Evolutionary conservation across 2,113 vertebrate species (phyloP), one percentile per base, ranked within the genome.

Genomic region (Haemorhous mexicanus): DNA sequence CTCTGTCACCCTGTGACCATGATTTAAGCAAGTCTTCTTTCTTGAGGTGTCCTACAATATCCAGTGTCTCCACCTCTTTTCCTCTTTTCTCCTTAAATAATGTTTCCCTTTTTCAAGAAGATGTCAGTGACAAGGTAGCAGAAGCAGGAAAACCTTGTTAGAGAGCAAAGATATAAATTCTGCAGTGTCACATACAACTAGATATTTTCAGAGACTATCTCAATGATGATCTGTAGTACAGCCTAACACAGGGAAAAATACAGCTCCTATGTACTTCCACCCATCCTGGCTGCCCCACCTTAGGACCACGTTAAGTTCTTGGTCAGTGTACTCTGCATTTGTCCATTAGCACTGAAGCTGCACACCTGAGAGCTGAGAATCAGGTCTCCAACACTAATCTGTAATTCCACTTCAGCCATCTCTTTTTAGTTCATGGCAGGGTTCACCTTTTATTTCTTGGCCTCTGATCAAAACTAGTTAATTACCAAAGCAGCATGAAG

Each of bases 201-300:
- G 7, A 68, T 41, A 13, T 68, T 44, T 72, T 53, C 43, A 72
- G 55, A 58, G 24, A 58, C 9, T 22, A 3, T 39, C 30, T 69
- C 24, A 84, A 7, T 44, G 23, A 61, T 27, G 26, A 13, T 49
- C 16, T 49, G 7, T 10, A 58, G 26, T 11, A 16, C 27, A 55
- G 33, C 17, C 82, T 52, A 75, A 63, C 3, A 6, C 13, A 41
- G 55, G 11, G 11, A 2, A 74, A 89, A 72, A 44, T 13, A 37
- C 7, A 64, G 3, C 7, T 78, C 19, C 58, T 8, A 6, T 26
- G 6, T 32, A 28, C 19, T 81, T 81, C 55, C 9, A 11, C 6
- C 2, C 22, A 58, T 49, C 4, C 19, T 59, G 4, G 12, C 58
- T 33, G 6, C 14, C 7, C 5, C 32, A 32, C 1, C 0, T 59